Conservation (phyloP, 2,797 vertebrate species). For the Siniperca obscura region DNA sequence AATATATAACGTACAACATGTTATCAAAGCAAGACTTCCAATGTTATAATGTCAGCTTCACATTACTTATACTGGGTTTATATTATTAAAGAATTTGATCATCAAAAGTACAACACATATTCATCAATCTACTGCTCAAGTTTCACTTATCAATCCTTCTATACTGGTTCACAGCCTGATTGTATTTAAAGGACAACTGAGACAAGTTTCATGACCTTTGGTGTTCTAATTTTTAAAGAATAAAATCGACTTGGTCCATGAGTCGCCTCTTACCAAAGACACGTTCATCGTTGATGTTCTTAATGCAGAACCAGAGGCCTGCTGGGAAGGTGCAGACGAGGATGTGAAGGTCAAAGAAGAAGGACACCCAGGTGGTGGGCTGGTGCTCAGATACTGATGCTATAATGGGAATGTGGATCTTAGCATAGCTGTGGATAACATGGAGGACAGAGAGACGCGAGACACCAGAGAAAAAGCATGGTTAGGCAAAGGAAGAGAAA, state of each 20-base stretch:
- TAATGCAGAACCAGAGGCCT: slow-evolving; percentile 98
- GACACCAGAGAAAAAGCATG: background rate
- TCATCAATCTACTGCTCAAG: background rate
- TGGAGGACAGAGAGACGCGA: background rate
- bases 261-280: slow-evolving; percentile 87
- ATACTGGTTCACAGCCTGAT: background rate
- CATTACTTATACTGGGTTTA: background rate
- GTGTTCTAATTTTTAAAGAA: background rate
- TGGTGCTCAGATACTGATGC: slow-evolving; percentile 97
- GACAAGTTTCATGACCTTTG: background rate
- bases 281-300: slow-evolving; percentile 94
- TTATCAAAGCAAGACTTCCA: background rate
- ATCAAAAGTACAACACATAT: background rate
- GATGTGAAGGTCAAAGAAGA: slow-evolving; percentile 99
- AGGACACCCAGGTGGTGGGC: slow-evolving; percentile 98
- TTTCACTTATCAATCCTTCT: background rate
- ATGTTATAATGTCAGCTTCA: background rate
- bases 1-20: background rate
- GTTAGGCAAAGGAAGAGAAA: background rate
- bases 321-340: slow-evolving; percentile 97
- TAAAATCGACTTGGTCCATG: background rate
- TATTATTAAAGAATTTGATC: background rate
- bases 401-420: slow-evolving; percentile 98
- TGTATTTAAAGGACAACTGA: background rate
- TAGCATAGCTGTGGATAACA: slow-evolving; percentile 89